Conservation (phyloP, 1,140 invertebrate genomes). For the Trichonephila clavata region DNA sequence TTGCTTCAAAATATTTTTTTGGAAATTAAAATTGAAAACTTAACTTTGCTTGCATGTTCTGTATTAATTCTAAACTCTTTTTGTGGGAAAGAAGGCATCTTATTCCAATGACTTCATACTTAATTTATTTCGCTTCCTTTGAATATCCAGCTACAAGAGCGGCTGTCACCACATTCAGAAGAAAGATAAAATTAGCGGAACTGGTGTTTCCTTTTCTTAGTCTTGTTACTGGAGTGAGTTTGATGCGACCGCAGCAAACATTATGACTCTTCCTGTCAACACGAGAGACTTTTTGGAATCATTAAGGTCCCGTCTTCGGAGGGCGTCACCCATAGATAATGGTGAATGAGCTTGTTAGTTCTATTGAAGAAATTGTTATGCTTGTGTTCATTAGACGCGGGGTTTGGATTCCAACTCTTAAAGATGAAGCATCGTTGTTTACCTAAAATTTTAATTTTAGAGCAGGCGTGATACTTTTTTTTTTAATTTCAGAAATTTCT, state of each 20-base stretch:
- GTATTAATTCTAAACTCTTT: too few species aligned
- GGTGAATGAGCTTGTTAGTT: conserved; percentile 21
- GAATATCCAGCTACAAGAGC: conserved; percentile 16
- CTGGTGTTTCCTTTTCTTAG: conserved; percentile 45
- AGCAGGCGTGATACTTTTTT: neutral
- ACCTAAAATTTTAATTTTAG: conserved; percentile 20
- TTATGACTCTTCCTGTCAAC: conserved; percentile 50
- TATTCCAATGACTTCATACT: neutral
- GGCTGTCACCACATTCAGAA: conserved; percentile 46
- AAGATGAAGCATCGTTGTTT: neutral
- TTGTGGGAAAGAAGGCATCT: neutral
- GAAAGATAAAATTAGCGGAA: conserved; percentile 55
- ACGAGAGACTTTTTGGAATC: conserved; percentile 37
- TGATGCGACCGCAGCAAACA: conserved; percentile 24
- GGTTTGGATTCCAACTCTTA: neutral
- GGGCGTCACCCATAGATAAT: conserved; percentile 11
- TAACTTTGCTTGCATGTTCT: too few species aligned
- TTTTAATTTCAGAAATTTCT: neutral
- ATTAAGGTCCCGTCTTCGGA: conserved; percentile 19
- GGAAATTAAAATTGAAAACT: too few species aligned
- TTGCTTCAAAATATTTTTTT: too few species aligned
- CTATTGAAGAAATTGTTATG: conserved; percentile 12
- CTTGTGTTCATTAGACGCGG: neutral
- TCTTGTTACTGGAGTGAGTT: neutral
- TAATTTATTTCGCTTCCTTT: neutral